Evolutionary conservation across 2,888 invertebrate species (phyloP), one percentile per base, ranked within the genome.

Genomic region (Xiphydria camelus): DNA sequence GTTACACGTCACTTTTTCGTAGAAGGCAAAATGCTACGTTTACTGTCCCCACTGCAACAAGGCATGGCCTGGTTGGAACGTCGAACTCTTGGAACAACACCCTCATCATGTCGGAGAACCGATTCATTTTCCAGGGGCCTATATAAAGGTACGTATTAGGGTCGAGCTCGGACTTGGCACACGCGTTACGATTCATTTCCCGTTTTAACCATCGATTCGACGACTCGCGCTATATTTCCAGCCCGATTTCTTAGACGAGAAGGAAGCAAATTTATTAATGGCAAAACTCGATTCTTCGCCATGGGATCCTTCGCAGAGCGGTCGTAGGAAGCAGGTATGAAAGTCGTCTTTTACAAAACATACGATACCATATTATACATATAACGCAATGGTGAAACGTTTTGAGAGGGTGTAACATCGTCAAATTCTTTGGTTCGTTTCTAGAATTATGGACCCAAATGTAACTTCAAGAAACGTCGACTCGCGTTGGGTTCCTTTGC

Each of bases 381-480:
- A 12, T 29, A n/a, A n/a, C n/a, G n/a, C n/a, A n/a, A n/a, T n/a
- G n/a, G n/a, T n/a, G n/a, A n/a, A n/a, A n/a, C n/a, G n/a, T n/a
- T n/a, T n/a, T n/a, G n/a, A n/a, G n/a, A n/a, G n/a, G n/a, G n/a
- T n/a, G n/a, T n/a, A n/a, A n/a, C n/a, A n/a, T n/a, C n/a, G n/a
- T n/a, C n/a, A n/a, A n/a, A n/a, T n/a, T n/a, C n/a, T n/a, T 23
- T 12, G 23, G 32, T 23, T 19, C 0, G 67, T 53, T 49, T 53
- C 29, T 68, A 86, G 83, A 99, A 99, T 76, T 98, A 87, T 76
- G 99, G 99, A 1, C 99, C 99, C 0, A 97, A 96, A 78, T 94
- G 96, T 6, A 99, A 99, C 77, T 99, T 99, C 73, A 98, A 96
- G 71, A 94, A 92, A 75, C 85, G 85, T 60, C 95, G 92, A 75